Conservation (phyloP, 2,797 vertebrate species). For the Poeciliopsis turneri region DNA sequence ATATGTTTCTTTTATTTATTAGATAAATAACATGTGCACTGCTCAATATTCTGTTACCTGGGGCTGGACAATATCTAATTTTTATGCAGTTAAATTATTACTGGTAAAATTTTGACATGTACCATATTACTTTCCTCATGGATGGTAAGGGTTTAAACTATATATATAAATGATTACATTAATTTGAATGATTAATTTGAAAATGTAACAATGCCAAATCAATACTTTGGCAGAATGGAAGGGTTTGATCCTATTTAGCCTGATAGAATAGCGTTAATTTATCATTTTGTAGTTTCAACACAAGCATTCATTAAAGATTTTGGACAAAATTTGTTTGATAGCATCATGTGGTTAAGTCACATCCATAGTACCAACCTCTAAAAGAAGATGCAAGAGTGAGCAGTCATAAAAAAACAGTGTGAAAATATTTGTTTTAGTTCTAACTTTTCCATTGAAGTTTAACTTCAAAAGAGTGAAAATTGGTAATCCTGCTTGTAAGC, state of each 20-base stretch:
- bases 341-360: neutral
- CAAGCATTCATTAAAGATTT: too few relatives aligned
- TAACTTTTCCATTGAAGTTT: neutral
- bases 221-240: neutral
- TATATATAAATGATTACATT: too few relatives aligned
- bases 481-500: neutral
- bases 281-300: neutral
- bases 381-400: neutral
- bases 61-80: neutral
- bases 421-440: neutral
- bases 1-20: constrained; percentile 11
- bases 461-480: neutral
- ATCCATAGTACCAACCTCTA: neutral
- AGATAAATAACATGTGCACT: constrained; percentile 13
- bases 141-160: neutral
- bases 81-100: neutral
- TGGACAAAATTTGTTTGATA: too few relatives aligned
- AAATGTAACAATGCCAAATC: neutral
- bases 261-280: too few relatives aligned
- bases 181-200: neutral
- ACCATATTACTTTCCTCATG: neutral
- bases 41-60: constrained; percentile 3
- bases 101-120: too few relatives aligned
- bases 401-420: neutral
- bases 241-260: too few relatives aligned